A percentile compares a stretch with the other conserved stretches of the same genome.
These are phyloP conservation scores for Scaptomyza tumidula DNA, from an alignment of 2,888 invertebrate genomes.

Conservation along the genomic window DNA sequence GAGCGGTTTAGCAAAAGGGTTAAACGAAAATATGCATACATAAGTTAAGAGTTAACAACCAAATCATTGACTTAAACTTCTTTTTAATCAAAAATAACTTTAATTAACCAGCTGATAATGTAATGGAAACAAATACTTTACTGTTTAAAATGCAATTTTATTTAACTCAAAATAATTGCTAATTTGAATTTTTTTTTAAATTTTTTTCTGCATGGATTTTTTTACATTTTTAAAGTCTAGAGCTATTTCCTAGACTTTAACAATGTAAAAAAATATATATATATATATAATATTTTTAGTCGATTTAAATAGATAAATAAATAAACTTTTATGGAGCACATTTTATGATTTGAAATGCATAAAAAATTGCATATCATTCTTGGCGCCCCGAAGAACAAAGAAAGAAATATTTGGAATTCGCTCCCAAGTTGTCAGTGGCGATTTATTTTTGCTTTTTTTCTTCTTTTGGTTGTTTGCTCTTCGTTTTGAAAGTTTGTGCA, in stretches of 20 bases:
- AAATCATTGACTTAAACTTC: neutral
- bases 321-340: no score
- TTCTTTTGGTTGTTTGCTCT: constrained; percentile 19
- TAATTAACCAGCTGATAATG: neutral
- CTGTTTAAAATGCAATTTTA: neutral
- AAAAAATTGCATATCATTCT: neutral
- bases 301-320: no score
- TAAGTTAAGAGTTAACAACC: neutral
- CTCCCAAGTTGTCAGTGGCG: constrained; percentile 30
- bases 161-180: neutral
- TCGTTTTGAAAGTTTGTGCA: constrained; percentile 65
- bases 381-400: neutral
- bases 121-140: neutral
- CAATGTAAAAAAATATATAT: neutral
- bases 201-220: no score
- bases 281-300: no score
- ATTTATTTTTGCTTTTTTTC: constrained; percentile 22
- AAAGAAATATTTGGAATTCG: neutral
- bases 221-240: no score
- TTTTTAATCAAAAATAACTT: neutral
- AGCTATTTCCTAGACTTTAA: no score
- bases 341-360: no score
- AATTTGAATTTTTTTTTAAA: neutral
- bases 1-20: constrained; percentile 36
- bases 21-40: neutral